phyloP scores from a whole-genome alignment of 2,797 vertebrate genomes.

The Eupleurogrammus muticus region DNA sequence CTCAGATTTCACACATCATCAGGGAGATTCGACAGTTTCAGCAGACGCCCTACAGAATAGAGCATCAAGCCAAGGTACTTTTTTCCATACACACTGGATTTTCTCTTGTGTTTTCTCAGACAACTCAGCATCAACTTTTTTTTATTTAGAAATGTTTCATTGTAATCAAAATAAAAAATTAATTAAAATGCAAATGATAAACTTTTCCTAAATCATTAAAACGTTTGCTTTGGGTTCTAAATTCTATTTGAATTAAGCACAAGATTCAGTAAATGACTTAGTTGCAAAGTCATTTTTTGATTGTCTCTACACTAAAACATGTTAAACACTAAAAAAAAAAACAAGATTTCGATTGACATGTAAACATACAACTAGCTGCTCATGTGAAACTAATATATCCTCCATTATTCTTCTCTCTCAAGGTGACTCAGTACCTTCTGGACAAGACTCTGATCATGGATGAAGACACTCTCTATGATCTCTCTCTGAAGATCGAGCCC shows the following conservation, averaged over 20 bases:
- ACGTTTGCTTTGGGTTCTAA: too few species aligned
- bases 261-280: neutral
- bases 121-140: too few species aligned
- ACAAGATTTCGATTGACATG: neutral
- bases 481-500: constrained; percentile 95
- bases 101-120: neutral
- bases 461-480: constrained; percentile 95
- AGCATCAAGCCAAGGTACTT: constrained; percentile 91
- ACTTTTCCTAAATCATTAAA: too few species aligned
- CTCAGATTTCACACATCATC: constrained; percentile 97
- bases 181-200: too few species aligned
- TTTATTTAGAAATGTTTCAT: too few species aligned
- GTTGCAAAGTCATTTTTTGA: neutral
- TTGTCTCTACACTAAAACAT: too few species aligned
- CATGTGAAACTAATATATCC: neutral
- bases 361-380: neutral
- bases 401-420: constrained; percentile 63
- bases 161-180: too few species aligned
- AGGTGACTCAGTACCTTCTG: constrained; percentile 97
- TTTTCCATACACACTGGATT: too few species aligned
- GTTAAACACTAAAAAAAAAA: neutral
- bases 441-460: constrained; percentile 95
- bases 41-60: constrained; percentile 95
- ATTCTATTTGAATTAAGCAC: constrained; percentile 7
- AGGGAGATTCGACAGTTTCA: constrained; percentile 98